These are phyloP conservation scores for Coptodon rendalli DNA, from an alignment of 2,113 vertebrate species.

Conservation along the genomic window DNA sequence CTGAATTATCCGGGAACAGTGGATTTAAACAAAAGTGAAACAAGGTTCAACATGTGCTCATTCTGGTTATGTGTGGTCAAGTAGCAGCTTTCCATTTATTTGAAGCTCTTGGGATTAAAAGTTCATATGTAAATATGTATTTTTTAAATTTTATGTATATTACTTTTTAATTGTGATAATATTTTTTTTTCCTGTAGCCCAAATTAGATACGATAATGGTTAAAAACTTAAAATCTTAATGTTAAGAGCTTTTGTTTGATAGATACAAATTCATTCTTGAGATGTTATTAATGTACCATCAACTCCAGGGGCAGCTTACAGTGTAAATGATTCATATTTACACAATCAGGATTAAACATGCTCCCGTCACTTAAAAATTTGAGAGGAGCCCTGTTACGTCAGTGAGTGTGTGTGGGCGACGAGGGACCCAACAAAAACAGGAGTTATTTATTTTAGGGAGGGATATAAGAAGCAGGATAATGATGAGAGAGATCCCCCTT, in stretches of 20 bases:
- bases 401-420: constrained; percentile 1
- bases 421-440: constrained; percentile 26
- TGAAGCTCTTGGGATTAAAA: background rate
- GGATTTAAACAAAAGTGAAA: constrained; percentile 71
- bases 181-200: background rate
- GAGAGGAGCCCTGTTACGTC: background rate
- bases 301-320: background rate
- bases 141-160: background rate
- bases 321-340: background rate
- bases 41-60: constrained; percentile 57
- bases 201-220: background rate
- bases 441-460: constrained; percentile 47
- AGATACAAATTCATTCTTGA: background rate
- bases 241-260: background rate
- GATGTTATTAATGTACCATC: background rate
- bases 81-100: background rate
- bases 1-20: constrained; percentile 71
- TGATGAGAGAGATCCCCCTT: constrained; percentile 41
- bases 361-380: background rate
- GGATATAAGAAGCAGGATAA: constrained; percentile 13
- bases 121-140: background rate
- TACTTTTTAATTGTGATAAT: background rate
- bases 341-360: background rate
- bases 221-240: background rate
- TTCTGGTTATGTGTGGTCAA: constrained; percentile 43